Percentiles rank a stretch among this genome's conserved stretches.
Conservation (phyloP, 2,797 vertebrate species). For the Danio aesculapii region DNA sequence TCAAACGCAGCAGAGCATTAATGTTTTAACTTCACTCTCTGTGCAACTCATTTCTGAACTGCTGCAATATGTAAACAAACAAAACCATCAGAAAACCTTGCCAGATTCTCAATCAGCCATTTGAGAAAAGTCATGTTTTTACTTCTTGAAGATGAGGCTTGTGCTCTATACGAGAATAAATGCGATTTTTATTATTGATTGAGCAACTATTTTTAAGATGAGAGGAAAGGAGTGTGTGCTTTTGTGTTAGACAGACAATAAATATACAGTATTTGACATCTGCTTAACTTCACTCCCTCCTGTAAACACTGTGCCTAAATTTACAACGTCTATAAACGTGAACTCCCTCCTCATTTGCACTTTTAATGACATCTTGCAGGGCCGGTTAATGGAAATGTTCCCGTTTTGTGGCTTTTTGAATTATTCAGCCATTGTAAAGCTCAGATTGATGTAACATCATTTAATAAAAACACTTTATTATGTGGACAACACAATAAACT, state of each 20-base stretch:
- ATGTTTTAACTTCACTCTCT: too few relatives aligned
- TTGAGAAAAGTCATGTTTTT: too few relatives aligned
- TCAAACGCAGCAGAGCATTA: too few relatives aligned
- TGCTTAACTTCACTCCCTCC: conserved; percentile 20
- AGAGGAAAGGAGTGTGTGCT: background rate
- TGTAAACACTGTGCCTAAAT: conserved; percentile 55
- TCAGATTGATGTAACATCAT: conserved; percentile 45
- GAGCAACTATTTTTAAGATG: background rate
- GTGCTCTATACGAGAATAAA: background rate
- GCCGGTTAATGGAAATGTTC: conserved; percentile 53
- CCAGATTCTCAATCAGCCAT: too few relatives aligned
- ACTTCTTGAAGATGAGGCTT: too few relatives aligned
- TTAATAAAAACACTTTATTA: conserved; percentile 12
- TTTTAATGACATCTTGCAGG: conserved; percentile 60
- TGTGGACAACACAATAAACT: conserved; percentile 12
- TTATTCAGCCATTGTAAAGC: conserved; percentile 49
- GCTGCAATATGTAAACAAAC: too few relatives aligned
- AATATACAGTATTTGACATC: background rate
- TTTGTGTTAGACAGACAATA: background rate
- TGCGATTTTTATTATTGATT: background rate
- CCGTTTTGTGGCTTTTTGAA: conserved; percentile 58
- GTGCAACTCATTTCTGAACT: too few relatives aligned
- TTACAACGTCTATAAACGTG: conserved; percentile 59
- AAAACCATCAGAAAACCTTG: too few relatives aligned
- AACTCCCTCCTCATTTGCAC: conserved; percentile 60